A percentile compares a stretch with the other conserved stretches of the same genome.
Conservation (phyloP, 2,113 vertebrate genomes). For the Erpornis zantholeuca region DNA sequence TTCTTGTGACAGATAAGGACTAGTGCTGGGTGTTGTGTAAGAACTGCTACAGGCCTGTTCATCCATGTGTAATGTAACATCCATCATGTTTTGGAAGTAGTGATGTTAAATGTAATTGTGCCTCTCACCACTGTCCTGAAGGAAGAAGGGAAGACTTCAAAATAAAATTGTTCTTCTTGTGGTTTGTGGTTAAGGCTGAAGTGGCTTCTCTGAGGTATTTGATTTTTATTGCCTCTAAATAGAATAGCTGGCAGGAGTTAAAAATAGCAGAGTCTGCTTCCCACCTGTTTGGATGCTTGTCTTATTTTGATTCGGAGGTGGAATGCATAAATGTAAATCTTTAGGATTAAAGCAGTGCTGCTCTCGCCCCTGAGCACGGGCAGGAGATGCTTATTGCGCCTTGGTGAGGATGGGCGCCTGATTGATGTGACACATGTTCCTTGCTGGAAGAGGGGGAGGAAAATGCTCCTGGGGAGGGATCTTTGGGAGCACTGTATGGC, state of each 20-base stretch:
- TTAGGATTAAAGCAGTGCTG: not conserved
- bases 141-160: not conserved
- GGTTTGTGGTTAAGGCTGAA: constrained; percentile 38
- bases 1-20: not conserved
- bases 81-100: not conserved
- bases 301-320: not conserved
- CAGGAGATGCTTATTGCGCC: not conserved
- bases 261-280: constrained; percentile 43
- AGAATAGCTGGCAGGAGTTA: constrained; percentile 18
- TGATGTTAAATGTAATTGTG: not conserved
- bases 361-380: not conserved
- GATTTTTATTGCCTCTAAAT: constrained; percentile 9
- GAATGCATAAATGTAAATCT: not conserved
- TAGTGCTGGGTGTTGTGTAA: not conserved
- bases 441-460: not conserved
- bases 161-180: not conserved
- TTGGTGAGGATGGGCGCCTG: not conserved
- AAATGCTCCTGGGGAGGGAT: not conserved
- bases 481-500: not conserved
- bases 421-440: not conserved
- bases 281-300: not conserved
- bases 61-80: not conserved
- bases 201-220: not conserved
- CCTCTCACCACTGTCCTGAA: not conserved
- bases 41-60: not conserved